These are phyloP conservation scores for Temnothorax rugatulus DNA, from an alignment of 2,888 invertebrate genomes.

Conservation along the genomic window DNA sequence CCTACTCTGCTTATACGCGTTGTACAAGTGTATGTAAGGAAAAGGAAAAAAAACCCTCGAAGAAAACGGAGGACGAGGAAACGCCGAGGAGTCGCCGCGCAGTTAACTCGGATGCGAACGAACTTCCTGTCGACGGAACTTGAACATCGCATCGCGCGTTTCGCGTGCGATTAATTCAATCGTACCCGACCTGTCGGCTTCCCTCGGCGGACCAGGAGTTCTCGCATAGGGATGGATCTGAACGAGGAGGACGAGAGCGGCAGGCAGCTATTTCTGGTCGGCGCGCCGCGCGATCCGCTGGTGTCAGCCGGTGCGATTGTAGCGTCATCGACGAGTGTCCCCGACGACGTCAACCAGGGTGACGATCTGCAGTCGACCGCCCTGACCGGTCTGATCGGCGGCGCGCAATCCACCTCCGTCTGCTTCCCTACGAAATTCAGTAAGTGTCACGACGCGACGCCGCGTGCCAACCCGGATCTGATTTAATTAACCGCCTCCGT, in stretches of 20 bases:
- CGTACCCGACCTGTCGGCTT: conserved; percentile 23
- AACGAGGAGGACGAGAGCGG: conserved; percentile 82
- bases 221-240: conserved; percentile 79
- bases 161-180: conserved; percentile 59
- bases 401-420: conserved; percentile 84
- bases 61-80: conserved; percentile 76
- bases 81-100: conserved; percentile 73
- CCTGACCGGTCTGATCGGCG: conserved; percentile 83
- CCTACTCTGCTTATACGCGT: conserved; percentile 77
- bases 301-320: conserved; percentile 83
- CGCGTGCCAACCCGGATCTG: conserved; percentile 72
- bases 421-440: conserved; percentile 85
- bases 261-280: conserved; percentile 83
- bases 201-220: not conserved
- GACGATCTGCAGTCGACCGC: conserved; percentile 83
- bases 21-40: conserved; percentile 81
- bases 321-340: conserved; percentile 72
- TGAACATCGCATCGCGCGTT: conserved; percentile 62
- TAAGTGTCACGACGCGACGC: conserved; percentile 80
- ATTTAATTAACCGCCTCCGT: conserved; percentile 82
- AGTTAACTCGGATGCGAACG: conserved; percentile 71
- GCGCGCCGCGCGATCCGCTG: conserved; percentile 83
- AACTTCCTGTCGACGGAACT: conserved; percentile 76
- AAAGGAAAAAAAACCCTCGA: conserved; percentile 68
- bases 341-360: conserved; percentile 80